A percentile compares a stretch with the other conserved stretches of the same genome.
phyloP scores from a whole-genome alignment of 2,888 invertebrate genomes.

The Rutpela maculata region DNA sequence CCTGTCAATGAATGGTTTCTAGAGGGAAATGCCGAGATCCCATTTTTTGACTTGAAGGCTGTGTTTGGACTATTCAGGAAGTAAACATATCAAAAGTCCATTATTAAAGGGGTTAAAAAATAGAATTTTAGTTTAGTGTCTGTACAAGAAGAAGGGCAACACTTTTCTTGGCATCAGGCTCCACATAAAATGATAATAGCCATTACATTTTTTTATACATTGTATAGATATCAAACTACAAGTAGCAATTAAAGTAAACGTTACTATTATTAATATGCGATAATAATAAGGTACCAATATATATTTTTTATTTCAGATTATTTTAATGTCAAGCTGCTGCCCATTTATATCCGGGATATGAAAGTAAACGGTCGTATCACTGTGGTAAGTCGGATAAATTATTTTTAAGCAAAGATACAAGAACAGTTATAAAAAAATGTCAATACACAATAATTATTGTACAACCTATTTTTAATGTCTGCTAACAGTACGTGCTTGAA shows the following conservation, averaged over 20 bases:
- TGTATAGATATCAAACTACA: neutral
- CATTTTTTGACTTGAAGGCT: too few relatives aligned
- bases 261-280: constrained; percentile 1
- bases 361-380: constrained; percentile 27
- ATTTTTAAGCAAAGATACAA: neutral
- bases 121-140: too few relatives aligned
- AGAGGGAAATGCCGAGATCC: too few relatives aligned
- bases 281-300: constrained; percentile 9
- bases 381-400: constrained; percentile 31
- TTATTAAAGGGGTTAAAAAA: too few relatives aligned
- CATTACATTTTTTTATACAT: neutral
- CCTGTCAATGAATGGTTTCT: too few relatives aligned
- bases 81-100: too few relatives aligned
- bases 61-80: too few relatives aligned
- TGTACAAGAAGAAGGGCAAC: too few relatives aligned
- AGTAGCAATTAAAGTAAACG: constrained; percentile 24
- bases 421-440: constrained; percentile 4
- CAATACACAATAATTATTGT: neutral
- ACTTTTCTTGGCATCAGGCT: too few relatives aligned
- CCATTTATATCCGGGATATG: constrained; percentile 32
- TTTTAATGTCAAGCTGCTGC: constrained; percentile 16
- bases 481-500: neutral
- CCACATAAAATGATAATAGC: neutral
- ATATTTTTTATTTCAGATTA: constrained; percentile 34
- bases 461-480: neutral